A percentile compares a stretch with the other conserved stretches of the same genome.
Conservation (phyloP, 1,140 invertebrate species). For the Sitophilus oryzae region DNA sequence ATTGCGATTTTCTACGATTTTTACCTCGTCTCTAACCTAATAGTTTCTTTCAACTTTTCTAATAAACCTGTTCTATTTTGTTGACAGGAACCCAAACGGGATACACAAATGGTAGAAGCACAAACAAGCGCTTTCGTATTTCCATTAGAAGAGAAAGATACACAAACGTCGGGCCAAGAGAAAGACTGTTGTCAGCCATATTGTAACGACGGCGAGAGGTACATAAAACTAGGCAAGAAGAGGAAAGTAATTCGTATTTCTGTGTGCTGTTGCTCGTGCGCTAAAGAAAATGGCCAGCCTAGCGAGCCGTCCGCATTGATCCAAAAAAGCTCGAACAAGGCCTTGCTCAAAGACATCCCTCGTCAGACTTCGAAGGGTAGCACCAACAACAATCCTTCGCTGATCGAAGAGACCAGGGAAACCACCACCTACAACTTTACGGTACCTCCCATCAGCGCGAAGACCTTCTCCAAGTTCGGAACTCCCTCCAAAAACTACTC, state of each 20-base stretch:
- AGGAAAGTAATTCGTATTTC: neutral
- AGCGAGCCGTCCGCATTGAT: neutral
- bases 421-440: neutral
- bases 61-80: no score
- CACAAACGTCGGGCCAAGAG: no score
- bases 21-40: no score
- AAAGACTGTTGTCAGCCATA: no score
- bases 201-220: neutral
- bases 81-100: no score
- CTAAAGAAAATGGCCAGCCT: neutral
- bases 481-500: constrained; percentile 14
- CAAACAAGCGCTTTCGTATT: no score
- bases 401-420: neutral
- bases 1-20: no score
- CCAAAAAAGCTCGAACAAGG: neutral
- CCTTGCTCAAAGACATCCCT: neutral
- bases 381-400: neutral
- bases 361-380: neutral
- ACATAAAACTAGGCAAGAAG: neutral
- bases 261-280: neutral
- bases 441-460: neutral
- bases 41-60: no score
- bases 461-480: constrained; percentile 14
- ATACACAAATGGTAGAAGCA: no score
- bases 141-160: no score